phyloP scores from a whole-genome alignment of 2,113 vertebrate species.

The Alectura lathami region DNA sequence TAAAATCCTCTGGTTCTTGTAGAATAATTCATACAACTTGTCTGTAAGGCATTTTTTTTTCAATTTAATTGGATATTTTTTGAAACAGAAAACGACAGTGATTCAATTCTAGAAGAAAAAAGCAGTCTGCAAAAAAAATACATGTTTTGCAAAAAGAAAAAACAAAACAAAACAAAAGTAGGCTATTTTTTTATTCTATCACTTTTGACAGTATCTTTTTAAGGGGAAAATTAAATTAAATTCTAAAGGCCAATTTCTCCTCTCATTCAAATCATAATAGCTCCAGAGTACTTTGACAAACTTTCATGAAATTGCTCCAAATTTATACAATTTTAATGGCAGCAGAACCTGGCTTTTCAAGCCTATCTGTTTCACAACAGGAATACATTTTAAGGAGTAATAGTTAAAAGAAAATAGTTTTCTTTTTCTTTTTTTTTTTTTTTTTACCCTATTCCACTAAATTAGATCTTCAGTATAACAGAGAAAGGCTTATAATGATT shows the following conservation, averaged over 20 bases:
- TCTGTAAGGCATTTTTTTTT: neutral
- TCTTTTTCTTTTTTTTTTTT: neutral
- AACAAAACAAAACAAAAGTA: neutral
- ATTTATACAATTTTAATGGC: neutral
- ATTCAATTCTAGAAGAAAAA: constrained; percentile 10
- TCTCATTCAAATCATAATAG: neutral
- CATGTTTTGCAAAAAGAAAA: neutral
- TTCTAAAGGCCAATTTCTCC: neutral
- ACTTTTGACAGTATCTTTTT: neutral
- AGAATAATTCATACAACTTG: neutral
- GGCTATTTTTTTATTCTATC: neutral
- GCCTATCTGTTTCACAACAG: neutral
- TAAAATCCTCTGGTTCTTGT: neutral
- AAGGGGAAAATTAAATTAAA: neutral
- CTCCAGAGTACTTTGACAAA: neutral
- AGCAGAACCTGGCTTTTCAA: neutral
- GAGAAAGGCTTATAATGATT: neutral
- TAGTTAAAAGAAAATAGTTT: neutral
- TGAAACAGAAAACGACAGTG: neutral
- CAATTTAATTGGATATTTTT: neutral
- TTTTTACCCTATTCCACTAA: neutral
- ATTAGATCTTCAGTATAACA: constrained; percentile 2
- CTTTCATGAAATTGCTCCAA: neutral
- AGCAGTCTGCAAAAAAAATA: neutral
- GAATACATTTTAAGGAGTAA: neutral